Base-by-base conservation (phyloP, 2,797 vertebrate species). In the Micropoecilia bifurca region DNA sequence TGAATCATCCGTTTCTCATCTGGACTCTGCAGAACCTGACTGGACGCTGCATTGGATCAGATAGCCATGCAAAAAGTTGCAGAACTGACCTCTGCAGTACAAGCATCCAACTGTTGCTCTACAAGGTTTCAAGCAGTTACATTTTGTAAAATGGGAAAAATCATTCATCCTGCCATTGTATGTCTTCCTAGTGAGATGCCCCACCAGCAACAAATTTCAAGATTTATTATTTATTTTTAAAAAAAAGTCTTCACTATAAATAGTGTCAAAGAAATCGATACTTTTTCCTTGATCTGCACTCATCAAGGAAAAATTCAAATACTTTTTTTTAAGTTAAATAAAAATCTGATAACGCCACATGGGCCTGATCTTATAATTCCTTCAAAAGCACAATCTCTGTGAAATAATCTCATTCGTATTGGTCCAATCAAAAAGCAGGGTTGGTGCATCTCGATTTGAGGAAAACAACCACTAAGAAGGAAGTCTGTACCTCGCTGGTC, bases 401-500 rank as follows among this genome's bases (percentile, higher is more conserved):
- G 18, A 68, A 68, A 68, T 39, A 12, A 68, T 22, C 33, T 39
- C 10, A 43, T 25, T 4, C 0, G 7, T 69, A 43, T 6, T 43
- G 39, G 12, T 4, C 4, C 6, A 20, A 41, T 22, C 18, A 2
- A 13, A 22, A 13, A 9, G 71, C 6, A 50, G 18, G 57, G 46
- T 25, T 3, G 25, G 12, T 14, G 25, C 41, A 45, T 45, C 25
- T 71, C 41, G 2, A 45, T 28, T 71, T 20, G 5, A 71, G 12
- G 8, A 16, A 6, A 30, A 25, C 4, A 28, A 41, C 25, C 30
- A 66, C 73, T 50, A 25, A 39, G 36, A 46, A 43, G 20, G 7
- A 20, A 69, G 68, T 66, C 59, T 36, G 45, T 88, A 99, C 98
- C 97, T 99, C 98, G 71, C 96, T 98, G 80, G 97, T 98, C 98